Base-by-base conservation (phyloP, 2,888 invertebrate genomes). In the Antheraea assamensis region DNA sequence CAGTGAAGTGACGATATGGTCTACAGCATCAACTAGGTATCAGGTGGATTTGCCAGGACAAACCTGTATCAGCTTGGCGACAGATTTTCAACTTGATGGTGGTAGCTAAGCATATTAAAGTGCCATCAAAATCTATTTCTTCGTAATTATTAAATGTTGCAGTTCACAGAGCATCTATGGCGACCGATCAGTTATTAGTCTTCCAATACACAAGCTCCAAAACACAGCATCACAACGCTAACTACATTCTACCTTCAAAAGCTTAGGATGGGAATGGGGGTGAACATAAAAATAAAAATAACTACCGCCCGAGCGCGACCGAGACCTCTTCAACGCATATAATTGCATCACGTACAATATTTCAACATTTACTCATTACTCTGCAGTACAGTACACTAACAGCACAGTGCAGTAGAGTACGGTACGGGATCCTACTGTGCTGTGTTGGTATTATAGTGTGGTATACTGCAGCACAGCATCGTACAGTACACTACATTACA, bases 221-320 rank as follows among this genome's bases (percentile, higher is more conserved):
- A 64, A 64, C 61, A 78, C 70, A 80, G 80, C 78, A 79, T 74
- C 78, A 83, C 80, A 81, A 30, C 35, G 78, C 86, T 86, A 88
- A 84, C 89, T 89, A 87, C 88, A 88, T 88, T 82, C 87, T 86
- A 89, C 81, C 82, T 84, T 77, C 30, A 64, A 79, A 88, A 87
- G 87, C 87, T 77, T 66, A 77, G 82, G 83, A 79, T 49, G 83
- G 82, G 79, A 74, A 75, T 79, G 78, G 79, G 78, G 81, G 78
- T 76, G 71, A 83, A 83, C 79, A 84, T 86, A 87, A 88, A 90
- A 89, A 88, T 86, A 89, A 90, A 91, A 90, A 84, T 82, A 79
- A 87, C 85, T 87, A 87, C 85, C 66, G 79, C 84, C 81, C 73
- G 73, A 77, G 79, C 79, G 78, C 61, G 61, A 5, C 17, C 61